Evolutionary conservation across 2,113 vertebrate genomes (phyloP), one percentile per base, ranked within the genome.

Genomic region (Chionomys nivalis): DNA sequence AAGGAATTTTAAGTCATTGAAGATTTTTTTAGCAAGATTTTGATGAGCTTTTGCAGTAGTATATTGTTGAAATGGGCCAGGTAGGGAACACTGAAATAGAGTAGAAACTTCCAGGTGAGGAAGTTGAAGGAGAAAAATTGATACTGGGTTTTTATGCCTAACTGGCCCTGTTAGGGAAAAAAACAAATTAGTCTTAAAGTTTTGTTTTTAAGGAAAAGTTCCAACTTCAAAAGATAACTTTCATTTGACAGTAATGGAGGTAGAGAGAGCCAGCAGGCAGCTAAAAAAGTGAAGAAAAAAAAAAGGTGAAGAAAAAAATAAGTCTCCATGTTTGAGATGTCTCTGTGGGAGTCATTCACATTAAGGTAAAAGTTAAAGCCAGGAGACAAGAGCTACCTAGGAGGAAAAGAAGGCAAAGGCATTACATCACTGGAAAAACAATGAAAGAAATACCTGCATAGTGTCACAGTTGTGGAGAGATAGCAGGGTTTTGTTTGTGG

Each of bases 141-240:
- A 36, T 39, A 26, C 52, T 70, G 52, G 24, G 10, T 83, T 61
- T 92, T 90, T 85, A 70, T 55, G 86, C 61, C 89, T 73, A 21
- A 65, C 68, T 58, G 36, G 52, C 47, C 66, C 3, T 63, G 68
- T 68, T 88, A 85, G 5, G n/a, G 58, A 93, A 83, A 52, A 14
- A 49, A 61, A 70, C n/a, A 75, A 68, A 66, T 3, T 65, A 79
- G 24, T 76, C 68, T 72, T 92, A 87, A 82, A 39, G 58, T 26
- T 81, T 92, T 89, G 21, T 58, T 88, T 91, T 96, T 83, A 33
- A 94, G 42, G 36, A 77, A 96, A 89, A 76, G 5, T n/a, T 94
- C 70, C 72, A 88, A 33, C 86, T 96, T 83, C 68, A 90, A 75
- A 83, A 55, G 33, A n/a, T 55, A 36, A 83, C 39, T 93, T 85